A percentile compares a stretch with the other conserved stretches of the same genome.
Conservation (phyloP, 2,888 invertebrate species). For the Nomada ruficornis region DNA sequence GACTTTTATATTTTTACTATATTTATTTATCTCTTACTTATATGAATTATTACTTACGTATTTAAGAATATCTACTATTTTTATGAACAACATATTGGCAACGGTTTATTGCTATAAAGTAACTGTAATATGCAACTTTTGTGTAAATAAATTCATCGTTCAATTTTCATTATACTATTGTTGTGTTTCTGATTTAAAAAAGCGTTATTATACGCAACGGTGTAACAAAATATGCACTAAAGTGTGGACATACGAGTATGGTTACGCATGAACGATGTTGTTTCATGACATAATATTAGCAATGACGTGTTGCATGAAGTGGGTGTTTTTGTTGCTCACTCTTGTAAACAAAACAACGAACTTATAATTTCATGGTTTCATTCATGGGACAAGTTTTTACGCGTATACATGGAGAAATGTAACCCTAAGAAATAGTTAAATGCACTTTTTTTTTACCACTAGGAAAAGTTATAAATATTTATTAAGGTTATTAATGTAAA, state of each 20-base stretch:
- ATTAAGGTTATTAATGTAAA: conserved; percentile 5
- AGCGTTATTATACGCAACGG: no score
- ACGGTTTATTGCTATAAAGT: background rate
- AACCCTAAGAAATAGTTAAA: background rate
- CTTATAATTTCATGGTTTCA: background rate
- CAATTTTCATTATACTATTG: no score
- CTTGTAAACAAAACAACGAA: conserved; percentile 5
- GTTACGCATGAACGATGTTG: background rate
- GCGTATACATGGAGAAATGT: conserved; percentile 6
- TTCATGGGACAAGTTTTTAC: background rate
- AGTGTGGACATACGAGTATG: no score
- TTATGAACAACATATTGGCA: background rate
- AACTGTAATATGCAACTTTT: background rate
- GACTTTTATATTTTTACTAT: background rate
- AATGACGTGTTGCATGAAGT: background rate
- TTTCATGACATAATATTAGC: background rate
- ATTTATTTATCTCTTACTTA: background rate
- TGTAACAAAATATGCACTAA: no score
- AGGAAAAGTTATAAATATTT: background rate
- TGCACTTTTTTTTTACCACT: background rate
- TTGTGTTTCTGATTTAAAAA: no score
- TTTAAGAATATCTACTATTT: background rate
- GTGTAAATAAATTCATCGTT: background rate
- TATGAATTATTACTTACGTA: no score
- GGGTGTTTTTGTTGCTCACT: background rate